Base-by-base conservation (phyloP, 2,113 vertebrate species). In the Tor tambroides region DNA sequence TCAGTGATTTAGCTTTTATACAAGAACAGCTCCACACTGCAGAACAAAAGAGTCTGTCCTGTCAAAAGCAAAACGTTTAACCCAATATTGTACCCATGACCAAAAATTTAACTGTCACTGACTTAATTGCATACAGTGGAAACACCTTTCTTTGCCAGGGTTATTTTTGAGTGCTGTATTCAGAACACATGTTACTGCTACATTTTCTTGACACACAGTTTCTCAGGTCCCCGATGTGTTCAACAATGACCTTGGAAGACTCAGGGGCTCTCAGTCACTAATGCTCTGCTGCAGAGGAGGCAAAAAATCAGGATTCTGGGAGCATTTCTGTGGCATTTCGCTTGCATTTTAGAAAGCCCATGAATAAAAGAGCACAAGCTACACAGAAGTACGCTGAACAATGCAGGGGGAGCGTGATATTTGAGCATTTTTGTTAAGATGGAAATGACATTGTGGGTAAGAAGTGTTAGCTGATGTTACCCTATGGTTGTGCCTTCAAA, bases 221-320 rank as follows among this genome's bases (percentile, higher is more conserved):
- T 91, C 91, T 86, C 0, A 38, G 86, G 86, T 91, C 86, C 79
- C 89, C 84, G 86, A 90, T 91, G 85, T 91, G 90, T 92, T 90
- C 75, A 85, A 78, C 77, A 26, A 72, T 91, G 93, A 94, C 93
- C 94, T 94, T 94, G 92, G 75, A 87, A 87, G 80, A 69, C 86
- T 89, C 88, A 49, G 90, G 87, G 88, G 84, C 83, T 90, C 59
- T 85, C 80, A 88, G 88, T 88, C 65, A 72, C 51, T 76, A 59
- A 26, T 21, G 41, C 32, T 77, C 72, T 77, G 32, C 43, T 63
- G 54, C 75, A 85, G 88, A 85, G 54, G 59, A 75, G 51, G 54
- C 83, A 84, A 71, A 78, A n/a, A 80, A 32, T 93, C 90, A 90
- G 86, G 59, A 91, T 90, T 89, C 88, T 14, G 38, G n/a, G 9